A percentile compares a stretch with the other conserved stretches of the same genome.
These are phyloP conservation scores for Parauchenoglanis ngamensis DNA, from an alignment of 2,797 vertebrate species.

Conservation along the genomic window DNA sequence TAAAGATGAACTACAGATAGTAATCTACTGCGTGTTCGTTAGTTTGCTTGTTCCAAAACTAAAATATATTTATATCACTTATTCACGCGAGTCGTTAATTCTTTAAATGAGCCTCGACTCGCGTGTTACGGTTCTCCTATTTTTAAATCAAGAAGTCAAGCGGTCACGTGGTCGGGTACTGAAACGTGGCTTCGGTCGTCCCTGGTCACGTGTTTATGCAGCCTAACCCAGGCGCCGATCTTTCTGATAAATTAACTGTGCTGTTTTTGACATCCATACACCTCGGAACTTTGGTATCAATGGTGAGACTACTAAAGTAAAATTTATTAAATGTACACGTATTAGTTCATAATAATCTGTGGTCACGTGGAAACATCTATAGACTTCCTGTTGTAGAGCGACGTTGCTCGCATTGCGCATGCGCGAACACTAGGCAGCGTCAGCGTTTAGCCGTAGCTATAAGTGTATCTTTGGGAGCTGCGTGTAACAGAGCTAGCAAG, in stretches of 20 bases:
- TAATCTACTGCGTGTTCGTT: background rate
- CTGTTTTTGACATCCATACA: background rate
- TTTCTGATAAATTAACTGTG: background rate
- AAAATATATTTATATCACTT: background rate
- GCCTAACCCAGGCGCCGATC: background rate
- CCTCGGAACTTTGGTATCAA: background rate
- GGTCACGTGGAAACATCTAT: background rate
- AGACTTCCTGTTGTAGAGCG: background rate
- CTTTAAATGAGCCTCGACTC: background rate
- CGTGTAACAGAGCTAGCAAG: too few species aligned
- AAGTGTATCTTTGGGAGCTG: background rate
- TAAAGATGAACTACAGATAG: background rate
- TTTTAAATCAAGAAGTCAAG: background rate
- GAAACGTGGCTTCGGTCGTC: background rate
- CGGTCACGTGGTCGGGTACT: background rate
- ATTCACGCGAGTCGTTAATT: background rate
- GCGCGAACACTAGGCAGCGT: background rate
- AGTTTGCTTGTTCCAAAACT: background rate
- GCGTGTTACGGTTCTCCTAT: background rate
- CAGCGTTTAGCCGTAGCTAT: background rate
- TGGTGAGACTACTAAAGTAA: background rate
- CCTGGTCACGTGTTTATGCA: background rate
- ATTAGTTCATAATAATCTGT: background rate
- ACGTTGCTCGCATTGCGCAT: background rate
- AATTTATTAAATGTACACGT: background rate